Evolutionary conservation across 2,888 invertebrate genomes (phyloP).

Genomic region (Gari tellinella): DNA sequence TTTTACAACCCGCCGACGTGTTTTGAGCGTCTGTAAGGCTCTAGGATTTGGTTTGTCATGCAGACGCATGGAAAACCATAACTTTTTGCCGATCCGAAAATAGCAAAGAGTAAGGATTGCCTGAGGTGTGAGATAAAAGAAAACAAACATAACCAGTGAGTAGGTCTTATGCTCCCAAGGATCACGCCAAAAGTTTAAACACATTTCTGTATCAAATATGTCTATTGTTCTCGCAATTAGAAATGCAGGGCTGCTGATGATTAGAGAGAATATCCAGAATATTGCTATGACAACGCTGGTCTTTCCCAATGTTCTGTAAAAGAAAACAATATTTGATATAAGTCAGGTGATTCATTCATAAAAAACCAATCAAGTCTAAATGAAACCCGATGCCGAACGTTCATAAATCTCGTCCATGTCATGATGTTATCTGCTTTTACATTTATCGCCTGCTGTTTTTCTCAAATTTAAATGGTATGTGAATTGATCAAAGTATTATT

Average conservation of each 20-base stretch:
- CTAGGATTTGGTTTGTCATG: conserved; percentile 22
- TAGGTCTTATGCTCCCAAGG: conserved; percentile 44
- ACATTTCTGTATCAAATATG: conserved; percentile 12
- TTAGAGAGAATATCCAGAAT: conserved; percentile 48
- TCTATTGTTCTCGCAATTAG: conserved; percentile 38
- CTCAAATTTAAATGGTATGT: no score
- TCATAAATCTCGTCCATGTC: no score
- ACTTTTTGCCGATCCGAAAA: conserved; percentile 47
- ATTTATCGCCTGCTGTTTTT: no score
- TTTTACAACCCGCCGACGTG: conserved; percentile 44
- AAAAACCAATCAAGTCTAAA: no score
- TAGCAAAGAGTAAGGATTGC: conserved; percentile 55
- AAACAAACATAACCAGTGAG: conserved; percentile 43
- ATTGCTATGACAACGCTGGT: conserved; percentile 24
- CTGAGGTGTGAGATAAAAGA: conserved; percentile 55
- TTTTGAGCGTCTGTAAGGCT: conserved; percentile 37
- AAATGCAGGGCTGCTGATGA: conserved; percentile 38
- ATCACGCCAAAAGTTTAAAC: conserved; percentile 25
- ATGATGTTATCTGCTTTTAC: no score
- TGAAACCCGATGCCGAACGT: no score
- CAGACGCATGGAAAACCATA: conserved; percentile 32
- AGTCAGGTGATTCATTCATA: no score
- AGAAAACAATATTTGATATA: no score
- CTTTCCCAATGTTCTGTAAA: conserved; percentile 49
- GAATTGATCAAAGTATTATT: no score